A percentile compares a stretch with the other conserved stretches of the same genome.
Conservation (phyloP, 2,888 invertebrate species). For the Hipparchia semele region DNA sequence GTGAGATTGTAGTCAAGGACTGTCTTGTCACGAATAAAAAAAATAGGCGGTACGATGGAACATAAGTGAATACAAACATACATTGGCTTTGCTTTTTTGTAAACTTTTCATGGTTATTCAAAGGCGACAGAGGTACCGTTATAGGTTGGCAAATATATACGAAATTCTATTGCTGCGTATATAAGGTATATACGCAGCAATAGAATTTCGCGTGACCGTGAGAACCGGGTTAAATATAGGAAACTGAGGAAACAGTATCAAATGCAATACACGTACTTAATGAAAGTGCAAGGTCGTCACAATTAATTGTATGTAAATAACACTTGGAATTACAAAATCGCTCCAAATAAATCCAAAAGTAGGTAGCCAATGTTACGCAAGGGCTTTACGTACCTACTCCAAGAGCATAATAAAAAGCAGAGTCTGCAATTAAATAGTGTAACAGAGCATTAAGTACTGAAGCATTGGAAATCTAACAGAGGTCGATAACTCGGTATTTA, state of each 20-base stretch:
- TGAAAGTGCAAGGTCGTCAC: neutral
- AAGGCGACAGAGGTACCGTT: neutral
- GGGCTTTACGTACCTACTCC: neutral
- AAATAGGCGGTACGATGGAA: no score
- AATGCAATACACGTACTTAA: neutral
- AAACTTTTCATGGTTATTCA: neutral
- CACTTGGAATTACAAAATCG: neutral
- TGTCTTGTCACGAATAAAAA: no score
- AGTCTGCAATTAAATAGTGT: neutral
- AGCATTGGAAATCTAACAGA: no score
- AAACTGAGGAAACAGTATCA: neutral
- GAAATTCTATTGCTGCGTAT: no score
- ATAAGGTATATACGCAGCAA: neutral
- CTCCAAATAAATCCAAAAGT: neutral
- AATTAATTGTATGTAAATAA: neutral
- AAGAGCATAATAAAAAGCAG: neutral
- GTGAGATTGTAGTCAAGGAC: no score
- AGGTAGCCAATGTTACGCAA: neutral
- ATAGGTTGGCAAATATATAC: neutral
- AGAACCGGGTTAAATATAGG: constrained; percentile 3
- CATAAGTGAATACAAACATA: no score
- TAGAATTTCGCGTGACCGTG: constrained; percentile 6
- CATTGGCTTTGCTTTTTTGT: no score
- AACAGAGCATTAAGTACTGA: no score
- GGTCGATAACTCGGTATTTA: no score